Evolutionary conservation across 2,797 vertebrate genomes (phyloP), one percentile per base, ranked within the genome.

Genomic region (Atherinosoma microstoma): DNA sequence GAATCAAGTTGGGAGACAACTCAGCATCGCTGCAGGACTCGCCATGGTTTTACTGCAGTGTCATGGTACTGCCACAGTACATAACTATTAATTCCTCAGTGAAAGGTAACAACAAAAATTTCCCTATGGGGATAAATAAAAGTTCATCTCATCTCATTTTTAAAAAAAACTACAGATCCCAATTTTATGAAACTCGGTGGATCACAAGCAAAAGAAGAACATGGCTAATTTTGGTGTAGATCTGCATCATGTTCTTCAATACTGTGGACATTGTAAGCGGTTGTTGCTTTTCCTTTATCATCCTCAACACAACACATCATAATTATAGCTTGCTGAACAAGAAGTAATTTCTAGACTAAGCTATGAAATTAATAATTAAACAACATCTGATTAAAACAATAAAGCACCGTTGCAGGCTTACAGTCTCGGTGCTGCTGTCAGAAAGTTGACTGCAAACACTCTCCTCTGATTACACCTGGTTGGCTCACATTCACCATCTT

Each of bases 391-490:
- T 69, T 34, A 42, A 62, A 59, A 45, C 4, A 56, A 51, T 42
- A 45, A 60, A 47, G 45, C 29, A 9, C 51, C 18, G 27, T 27
- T 51, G 20, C 49, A 70, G 40, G 24, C 38, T 51, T 35, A 1
- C 54, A 58, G 34, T 79, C 38, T 32, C 22, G 15, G 49, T 65
- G 58, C 67, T 62, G 61, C 64, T 22, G 78, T 64, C 30, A 47
- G 67, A 68, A 13, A 70, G 58, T 53, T 40, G 73, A 59, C 36
- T 6, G 75, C 78, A 76, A 68, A 70, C 75, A 42, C 49, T 63
- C 81, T 77, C 67, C 78, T 90, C 79, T 69, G 60, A 81, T 88
- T 90, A 72, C 86, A 83, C 83, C 83, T 76, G 73, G 63, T 76
- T 61, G 66, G 60, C 80, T 78, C 73, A 76, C 60, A 68, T 82